Conservation (phyloP, 2,888 invertebrate genomes). For the Ypsolopha sequella region DNA sequence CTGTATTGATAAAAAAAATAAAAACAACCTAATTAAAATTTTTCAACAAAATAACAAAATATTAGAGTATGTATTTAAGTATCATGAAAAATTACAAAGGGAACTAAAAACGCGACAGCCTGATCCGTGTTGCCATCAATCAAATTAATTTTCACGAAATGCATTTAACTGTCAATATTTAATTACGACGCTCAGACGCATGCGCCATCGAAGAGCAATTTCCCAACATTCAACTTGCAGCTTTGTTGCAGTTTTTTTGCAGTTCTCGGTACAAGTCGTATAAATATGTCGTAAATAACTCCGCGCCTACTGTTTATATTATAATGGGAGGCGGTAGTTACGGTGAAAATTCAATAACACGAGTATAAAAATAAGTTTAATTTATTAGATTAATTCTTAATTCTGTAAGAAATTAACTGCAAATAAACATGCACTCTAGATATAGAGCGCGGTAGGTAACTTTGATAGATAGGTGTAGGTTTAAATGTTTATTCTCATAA, state of each 20-base stretch:
- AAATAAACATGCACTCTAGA: neutral
- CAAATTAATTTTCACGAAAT: neutral
- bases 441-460: too few relatives aligned
- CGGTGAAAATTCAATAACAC: conserved; percentile 4
- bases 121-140: neutral
- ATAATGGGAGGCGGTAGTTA: neutral
- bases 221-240: neutral
- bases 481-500: too few relatives aligned
- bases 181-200: neutral
- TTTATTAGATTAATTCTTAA: neutral
- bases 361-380: neutral
- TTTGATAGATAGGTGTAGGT: too few relatives aligned
- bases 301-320: conserved; percentile 8
- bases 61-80: too few relatives aligned
- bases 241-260: neutral
- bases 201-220: neutral
- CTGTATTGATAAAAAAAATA: too few relatives aligned
- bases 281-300: conserved; percentile 34
- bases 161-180: conserved; percentile 2
- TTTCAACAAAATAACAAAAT: too few relatives aligned
- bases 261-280: conserved; percentile 32
- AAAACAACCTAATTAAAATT: too few relatives aligned
- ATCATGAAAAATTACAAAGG: too few relatives aligned
- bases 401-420: neutral
- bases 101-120: neutral